A percentile compares a stretch with the other conserved stretches of the same genome.
Evolutionary conservation across 2,888 invertebrate species (phyloP).

Genomic region (Asteroscopus sphinx): DNA sequence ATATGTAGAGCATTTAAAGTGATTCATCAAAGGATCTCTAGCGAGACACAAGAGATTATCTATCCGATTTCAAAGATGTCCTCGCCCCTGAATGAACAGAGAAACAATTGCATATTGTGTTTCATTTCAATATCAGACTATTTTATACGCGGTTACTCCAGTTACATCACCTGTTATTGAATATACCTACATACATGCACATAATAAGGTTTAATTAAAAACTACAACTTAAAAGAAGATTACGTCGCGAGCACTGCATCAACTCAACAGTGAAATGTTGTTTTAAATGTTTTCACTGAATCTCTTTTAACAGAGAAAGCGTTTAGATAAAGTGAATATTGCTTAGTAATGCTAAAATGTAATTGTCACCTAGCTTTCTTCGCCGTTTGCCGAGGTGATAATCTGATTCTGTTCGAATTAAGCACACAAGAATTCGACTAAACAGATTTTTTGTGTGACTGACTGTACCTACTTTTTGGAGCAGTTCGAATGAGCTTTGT

Average conservation of each 20-base stretch:
- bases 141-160: slow-evolving; percentile 11
- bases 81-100: slow-evolving; percentile 29
- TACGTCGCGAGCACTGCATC: slow-evolving; percentile 9
- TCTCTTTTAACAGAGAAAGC: slow-evolving; percentile 54
- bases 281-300: slow-evolving; percentile 51
- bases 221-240: slow-evolving; percentile 12
- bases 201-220: slow-evolving; percentile 24
- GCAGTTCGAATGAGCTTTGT: slow-evolving; percentile 3
- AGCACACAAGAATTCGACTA: slow-evolving; percentile 16
- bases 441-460: slow-evolving; percentile 20
- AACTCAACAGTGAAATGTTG: slow-evolving; percentile 36
- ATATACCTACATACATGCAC: slow-evolving; percentile 4
- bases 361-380: slow-evolving; percentile 63
- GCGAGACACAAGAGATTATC: slow-evolving; percentile 1
- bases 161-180: slow-evolving; percentile 41
- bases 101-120: slow-evolving; percentile 22
- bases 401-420: slow-evolving; percentile 16
- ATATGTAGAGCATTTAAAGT: too few relatives aligned
- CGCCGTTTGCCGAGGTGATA: slow-evolving; percentile 6
- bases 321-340: slow-evolving; percentile 41
- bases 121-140: slow-evolving; percentile 21
- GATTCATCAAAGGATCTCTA: too few relatives aligned
- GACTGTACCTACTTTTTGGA: slow-evolving; percentile 19
- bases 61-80: slow-evolving; percentile 35
- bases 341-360: slow-evolving; percentile 58